Evolutionary conservation across 2,888 invertebrate species (phyloP), one percentile per base, ranked within the genome.

Genomic region (Tipula unca): DNA sequence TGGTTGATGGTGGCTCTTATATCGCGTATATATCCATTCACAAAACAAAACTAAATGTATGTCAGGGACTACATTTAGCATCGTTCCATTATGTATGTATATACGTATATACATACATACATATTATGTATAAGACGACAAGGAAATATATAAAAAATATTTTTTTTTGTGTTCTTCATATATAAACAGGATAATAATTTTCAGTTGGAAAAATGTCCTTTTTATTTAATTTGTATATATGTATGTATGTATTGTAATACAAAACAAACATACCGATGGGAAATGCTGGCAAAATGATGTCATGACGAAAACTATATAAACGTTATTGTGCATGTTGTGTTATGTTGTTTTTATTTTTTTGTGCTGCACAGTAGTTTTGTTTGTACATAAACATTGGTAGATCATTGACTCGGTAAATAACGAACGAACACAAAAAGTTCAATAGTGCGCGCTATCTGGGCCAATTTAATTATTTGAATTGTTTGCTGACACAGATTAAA

Each of bases 171-270:
- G 17, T 48, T 48, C 4, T 17, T 48, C 69, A 10, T 39, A 69
- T 48, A 48, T 69, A 69, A 69, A 69, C 69, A 69, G 69, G 69
- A 69, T 69, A 69, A 69, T 69, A 69, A 25, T 69, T 69, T 69
- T 69, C 25, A 69, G 69, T 69, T 69, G 69, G 69, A 69, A 69
- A 69, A 39, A 54, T 17, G 69, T 69, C 69, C 69, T 69, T 69
- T 69, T 69, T 69, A 69, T 69, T 69, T 69, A 69, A 69, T 69
- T 69, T 69, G 10, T 69, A 69, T 54, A 25, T 69, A 69, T 25
- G 69, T 8, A 20, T 69, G 20, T 48, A 48, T 10, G 25, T 48
- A 48, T n/a, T 17, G n/a, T 48, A 69, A 14, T 17, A 69, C 25
- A 69, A 25, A 25, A 69, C 25, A 69, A 69, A 69, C 69, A 69